Evolutionary conservation across 2,797 vertebrate species (phyloP).

Genomic region (Poecilia picta): DNA sequence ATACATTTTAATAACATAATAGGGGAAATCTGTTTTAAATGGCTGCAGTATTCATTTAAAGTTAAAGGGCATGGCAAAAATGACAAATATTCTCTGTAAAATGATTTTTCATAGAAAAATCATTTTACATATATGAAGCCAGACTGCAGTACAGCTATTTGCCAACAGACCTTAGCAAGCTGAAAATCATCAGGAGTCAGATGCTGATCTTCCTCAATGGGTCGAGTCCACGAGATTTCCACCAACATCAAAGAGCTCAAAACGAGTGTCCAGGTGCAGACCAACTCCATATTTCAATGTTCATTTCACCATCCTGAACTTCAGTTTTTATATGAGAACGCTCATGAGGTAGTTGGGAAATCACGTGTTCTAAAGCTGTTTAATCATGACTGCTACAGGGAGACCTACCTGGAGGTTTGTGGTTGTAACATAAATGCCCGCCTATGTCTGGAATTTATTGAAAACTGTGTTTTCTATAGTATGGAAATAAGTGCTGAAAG

Average conservation of each 20-base stretch:
- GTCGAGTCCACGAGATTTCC: slow-evolving; percentile 52
- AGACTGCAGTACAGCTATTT: not conserved
- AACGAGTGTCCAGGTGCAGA: slow-evolving; percentile 51
- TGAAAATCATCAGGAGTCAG: slow-evolving; percentile 54
- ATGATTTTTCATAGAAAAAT: not conserved
- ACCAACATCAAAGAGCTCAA: slow-evolving; percentile 54
- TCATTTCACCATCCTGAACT: slow-evolving; percentile 27
- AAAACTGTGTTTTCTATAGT: slow-evolving; percentile 23
- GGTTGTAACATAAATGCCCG: slow-evolving; percentile 54
- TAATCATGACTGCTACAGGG: slow-evolving; percentile 39
- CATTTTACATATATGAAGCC: not conserved
- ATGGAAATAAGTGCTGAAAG: slow-evolving; percentile 5
- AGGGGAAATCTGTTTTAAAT: not conserved
- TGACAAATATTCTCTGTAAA: slow-evolving; percentile 4
- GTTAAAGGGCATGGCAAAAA: not conserved
- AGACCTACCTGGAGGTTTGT: slow-evolving; percentile 57
- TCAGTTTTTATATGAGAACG: slow-evolving; percentile 54
- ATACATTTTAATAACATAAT: not conserved
- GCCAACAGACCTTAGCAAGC: slow-evolving; percentile 71
- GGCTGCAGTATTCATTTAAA: not conserved
- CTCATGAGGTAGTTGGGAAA: slow-evolving; percentile 42
- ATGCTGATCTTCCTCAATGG: slow-evolving; percentile 41
- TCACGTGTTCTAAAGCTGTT: slow-evolving; percentile 48
- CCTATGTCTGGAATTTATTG: slow-evolving; percentile 56
- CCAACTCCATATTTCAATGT: slow-evolving; percentile 63